A percentile compares a stretch with the other conserved stretches of the same genome.
These are phyloP conservation scores for Agriopis aurantiaria DNA, from an alignment of 2,888 invertebrate species.

Conservation along the genomic window DNA sequence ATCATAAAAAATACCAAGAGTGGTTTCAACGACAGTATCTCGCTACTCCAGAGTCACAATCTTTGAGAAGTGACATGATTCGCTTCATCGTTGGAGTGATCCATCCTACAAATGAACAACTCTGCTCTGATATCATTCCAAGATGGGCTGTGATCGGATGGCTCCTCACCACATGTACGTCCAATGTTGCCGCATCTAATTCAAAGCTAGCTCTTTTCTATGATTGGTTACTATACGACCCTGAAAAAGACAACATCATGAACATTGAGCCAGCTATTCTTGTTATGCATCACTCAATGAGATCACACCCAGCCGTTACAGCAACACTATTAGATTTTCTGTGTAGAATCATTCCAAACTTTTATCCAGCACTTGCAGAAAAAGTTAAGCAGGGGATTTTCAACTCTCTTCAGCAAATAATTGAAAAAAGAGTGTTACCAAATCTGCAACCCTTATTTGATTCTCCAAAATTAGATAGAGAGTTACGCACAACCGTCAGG, in stretches of 20 bases:
- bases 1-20: constrained; percentile 97
- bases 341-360: constrained; percentile 95
- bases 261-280: constrained; percentile 97
- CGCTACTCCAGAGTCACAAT: constrained; percentile 96
- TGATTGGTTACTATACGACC: constrained; percentile 97
- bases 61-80: constrained; percentile 96
- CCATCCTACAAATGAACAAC: constrained; percentile 96
- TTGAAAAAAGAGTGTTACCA: constrained; percentile 96
- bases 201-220: constrained; percentile 96
- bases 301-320: constrained; percentile 96
- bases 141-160: constrained; percentile 98
- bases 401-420: constrained; percentile 93
- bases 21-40: constrained; percentile 98
- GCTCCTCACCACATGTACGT: constrained; percentile 96
- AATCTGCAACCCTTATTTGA: constrained; percentile 95
- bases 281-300: constrained; percentile 97
- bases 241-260: constrained; percentile 97
- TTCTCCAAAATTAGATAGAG: constrained; percentile 94
- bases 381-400: constrained; percentile 94
- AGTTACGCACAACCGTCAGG: constrained; percentile 93
- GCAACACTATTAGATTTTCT: constrained; percentile 96
- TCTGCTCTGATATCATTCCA: constrained; percentile 97
- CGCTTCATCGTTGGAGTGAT: constrained; percentile 97
- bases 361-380: constrained; percentile 92
- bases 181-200: constrained; percentile 95